A percentile compares a stretch with the other conserved stretches of the same genome.
phyloP scores from a whole-genome alignment of 2,797 vertebrate species.

The Melanotaenia nigrans region DNA sequence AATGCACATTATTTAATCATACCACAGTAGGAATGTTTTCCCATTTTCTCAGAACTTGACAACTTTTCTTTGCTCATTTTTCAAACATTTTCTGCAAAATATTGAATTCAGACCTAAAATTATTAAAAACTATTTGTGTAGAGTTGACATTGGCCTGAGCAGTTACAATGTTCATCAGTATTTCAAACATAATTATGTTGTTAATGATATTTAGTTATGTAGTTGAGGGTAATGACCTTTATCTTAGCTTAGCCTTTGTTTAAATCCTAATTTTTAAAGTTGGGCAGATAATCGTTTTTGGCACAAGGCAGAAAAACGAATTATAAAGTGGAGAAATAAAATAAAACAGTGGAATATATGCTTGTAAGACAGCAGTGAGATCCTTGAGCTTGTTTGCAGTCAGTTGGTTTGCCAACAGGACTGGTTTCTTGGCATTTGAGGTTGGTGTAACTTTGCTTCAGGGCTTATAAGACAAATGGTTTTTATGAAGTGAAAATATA shows the following conservation, averaged over 20 bases:
- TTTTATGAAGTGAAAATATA: background rate
- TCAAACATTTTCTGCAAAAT: background rate
- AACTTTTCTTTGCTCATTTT: background rate
- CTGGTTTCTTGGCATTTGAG: background rate
- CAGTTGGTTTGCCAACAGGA: background rate
- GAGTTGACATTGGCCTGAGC: background rate
- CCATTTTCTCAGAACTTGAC: background rate
- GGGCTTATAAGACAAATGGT: background rate
- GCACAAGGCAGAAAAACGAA: background rate
- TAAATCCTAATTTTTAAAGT: background rate
- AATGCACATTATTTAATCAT: constrained; percentile 9
- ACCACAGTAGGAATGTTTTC: background rate
- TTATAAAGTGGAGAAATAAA: background rate
- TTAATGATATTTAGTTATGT: background rate
- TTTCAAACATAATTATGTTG: background rate
- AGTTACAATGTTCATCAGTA: background rate
- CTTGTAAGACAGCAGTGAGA: background rate
- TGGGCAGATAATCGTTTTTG: background rate
- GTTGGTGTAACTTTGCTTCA: background rate
- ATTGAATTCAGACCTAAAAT: background rate
- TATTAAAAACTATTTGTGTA: background rate
- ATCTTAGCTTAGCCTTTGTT: background rate
- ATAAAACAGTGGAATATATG: background rate
- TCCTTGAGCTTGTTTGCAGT: background rate
- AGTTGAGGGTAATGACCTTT: background rate